Conservation (phyloP, 1,140 invertebrate genomes). For the Drosophila serrata region DNA sequence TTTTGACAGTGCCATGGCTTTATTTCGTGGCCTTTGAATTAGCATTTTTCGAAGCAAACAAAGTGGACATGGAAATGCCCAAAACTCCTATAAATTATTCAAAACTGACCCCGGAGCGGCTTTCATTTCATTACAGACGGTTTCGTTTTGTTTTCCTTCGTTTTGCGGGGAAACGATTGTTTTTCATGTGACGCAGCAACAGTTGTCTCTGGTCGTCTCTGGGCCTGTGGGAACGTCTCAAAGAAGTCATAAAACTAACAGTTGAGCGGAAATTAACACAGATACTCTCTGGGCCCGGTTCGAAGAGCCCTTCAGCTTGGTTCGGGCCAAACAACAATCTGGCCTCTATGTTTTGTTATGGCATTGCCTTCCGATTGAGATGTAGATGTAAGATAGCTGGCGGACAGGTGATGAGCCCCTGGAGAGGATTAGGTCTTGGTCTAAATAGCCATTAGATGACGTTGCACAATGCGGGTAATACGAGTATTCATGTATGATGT, state of each 20-base stretch:
- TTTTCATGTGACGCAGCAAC: constrained; percentile 72
- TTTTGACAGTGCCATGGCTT: constrained; percentile 59
- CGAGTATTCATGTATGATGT: constrained; percentile 26
- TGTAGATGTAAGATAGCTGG: constrained; percentile 48
- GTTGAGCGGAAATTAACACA: constrained; percentile 80
- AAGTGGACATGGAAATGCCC: constrained; percentile 53
- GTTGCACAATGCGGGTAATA: constrained; percentile 44
- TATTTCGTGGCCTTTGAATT: constrained; percentile 46
- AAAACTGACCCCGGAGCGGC: constrained; percentile 57
- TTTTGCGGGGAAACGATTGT: constrained; percentile 30
- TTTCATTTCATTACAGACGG: constrained; percentile 51
- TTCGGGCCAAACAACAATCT: constrained; percentile 55
- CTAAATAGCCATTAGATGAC: constrained; percentile 53
- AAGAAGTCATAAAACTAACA: constrained; percentile 77
- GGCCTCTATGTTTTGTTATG: constrained; percentile 36
- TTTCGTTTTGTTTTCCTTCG: constrained; percentile 41
- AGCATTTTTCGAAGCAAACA: constrained; percentile 58
- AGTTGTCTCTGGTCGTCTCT: constrained; percentile 10
- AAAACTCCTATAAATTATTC: constrained; percentile 70
- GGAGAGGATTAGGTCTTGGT: constrained; percentile 53
- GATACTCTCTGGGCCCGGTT: constrained; percentile 30
- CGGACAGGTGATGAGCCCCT: constrained; percentile 39
- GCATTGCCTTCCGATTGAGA: constrained; percentile 59
- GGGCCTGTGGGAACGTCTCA: constrained; percentile 67
- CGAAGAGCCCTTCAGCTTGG: constrained; percentile 40